Evolutionary conservation across 2,888 invertebrate genomes (phyloP), one percentile per base, ranked within the genome.

Genomic region (Agonum fuliginosum): DNA sequence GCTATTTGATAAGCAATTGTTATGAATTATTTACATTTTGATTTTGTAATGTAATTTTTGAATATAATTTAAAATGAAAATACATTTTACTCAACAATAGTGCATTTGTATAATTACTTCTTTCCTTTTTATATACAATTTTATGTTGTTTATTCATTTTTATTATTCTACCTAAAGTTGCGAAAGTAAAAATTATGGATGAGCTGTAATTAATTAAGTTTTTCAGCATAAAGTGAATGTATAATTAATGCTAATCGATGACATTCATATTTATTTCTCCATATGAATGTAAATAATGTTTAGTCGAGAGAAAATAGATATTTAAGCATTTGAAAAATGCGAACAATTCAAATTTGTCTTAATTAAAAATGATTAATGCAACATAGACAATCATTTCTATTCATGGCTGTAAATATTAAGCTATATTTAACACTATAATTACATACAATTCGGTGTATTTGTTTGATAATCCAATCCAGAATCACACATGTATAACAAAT

Each of bases 191-290:
- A 43, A 43, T 43, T 43, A 17, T 5, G 14, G 17, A 17, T 14
- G 43, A 5, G n/a, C 4, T 12, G 14, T 5, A 43, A 43, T 43
- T 43, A 43, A 24, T 58, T 0, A 58, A 27, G 14, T 30, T 12
- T 27, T 58, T 58, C 3, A 27, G 30, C 27, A 27, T 58, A 30
- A 27, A 58, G 27, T 58, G 27, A 58, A 58, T 58, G 27, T 58
- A 30, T 30, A 58, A 58, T 58, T 58, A 58, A 58, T 58, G 58
- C 30, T 58, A 58, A 27, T 58, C 30, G 58, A 58, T 58, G 30
- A 58, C 27, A 58, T 58, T 14, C 27, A 58, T 58, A 43, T 43
- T 14, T 14, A 43, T 43, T 12, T 43, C 17, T 30, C 0, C 30
- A 12, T 6, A 14, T 5, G 14, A 30, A 30, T 58, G 8, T 58